Evolutionary conservation across 2,113 vertebrate genomes (phyloP).

Genomic region (Cyanoramphus novaezelandiae): DNA sequence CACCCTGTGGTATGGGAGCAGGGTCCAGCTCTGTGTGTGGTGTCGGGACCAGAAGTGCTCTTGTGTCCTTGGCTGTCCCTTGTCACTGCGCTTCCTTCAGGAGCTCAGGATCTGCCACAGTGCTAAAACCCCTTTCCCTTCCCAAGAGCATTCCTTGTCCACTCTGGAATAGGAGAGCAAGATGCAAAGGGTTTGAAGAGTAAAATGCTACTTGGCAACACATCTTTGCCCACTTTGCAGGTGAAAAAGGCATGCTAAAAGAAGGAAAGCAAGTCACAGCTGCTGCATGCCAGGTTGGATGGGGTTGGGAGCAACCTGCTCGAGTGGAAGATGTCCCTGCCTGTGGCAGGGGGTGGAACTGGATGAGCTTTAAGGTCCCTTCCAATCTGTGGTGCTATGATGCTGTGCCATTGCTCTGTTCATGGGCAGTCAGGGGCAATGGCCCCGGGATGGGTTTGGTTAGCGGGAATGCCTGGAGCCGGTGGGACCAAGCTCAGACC

Average conservation of each 20-base stretch:
- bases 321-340: background rate
- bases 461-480: background rate
- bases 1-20: accelerated
- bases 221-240: background rate
- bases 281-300: background rate
- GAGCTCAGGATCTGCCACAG: background rate
- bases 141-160: background rate
- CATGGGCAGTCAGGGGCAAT: accelerated
- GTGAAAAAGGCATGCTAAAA: background rate
- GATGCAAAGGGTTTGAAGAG: background rate
- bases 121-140: background rate
- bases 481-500: background rate
- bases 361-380: background rate
- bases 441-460: background rate
- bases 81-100: background rate
- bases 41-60: background rate
- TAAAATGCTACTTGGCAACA: background rate
- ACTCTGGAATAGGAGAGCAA: background rate
- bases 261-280: background rate
- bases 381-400: background rate
- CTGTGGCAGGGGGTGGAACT: background rate
- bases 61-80: background rate
- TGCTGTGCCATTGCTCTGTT: background rate
- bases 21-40: accelerated
- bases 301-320: background rate